Evolutionary conservation across 2,797 vertebrate species (phyloP), one percentile per base, ranked within the genome.

Genomic region (Cheirogaleus major): DNA sequence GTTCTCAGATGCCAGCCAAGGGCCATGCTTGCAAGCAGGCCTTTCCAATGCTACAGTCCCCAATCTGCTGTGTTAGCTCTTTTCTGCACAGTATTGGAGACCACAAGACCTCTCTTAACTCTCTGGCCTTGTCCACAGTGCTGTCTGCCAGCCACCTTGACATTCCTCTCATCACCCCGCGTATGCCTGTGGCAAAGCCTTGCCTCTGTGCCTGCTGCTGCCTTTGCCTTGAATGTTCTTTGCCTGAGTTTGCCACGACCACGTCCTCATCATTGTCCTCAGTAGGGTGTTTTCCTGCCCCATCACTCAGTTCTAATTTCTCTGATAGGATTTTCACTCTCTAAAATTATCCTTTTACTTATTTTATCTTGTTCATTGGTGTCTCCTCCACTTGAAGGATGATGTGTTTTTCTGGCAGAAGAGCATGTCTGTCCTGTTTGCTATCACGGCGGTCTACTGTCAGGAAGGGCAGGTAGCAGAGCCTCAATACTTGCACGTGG

Each of bases 161-260:
- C 2, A 4, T 76, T 30, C 35, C n/a, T 59, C 18, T 35, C 4
- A 5, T 48, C n/a, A 1, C 1, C 2, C 4, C 4, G 4, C 22
- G 0, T 1, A 25, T 32, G 27, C 20, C 14, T 35, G 1, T 4
- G 10, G 4, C 43, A 23, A 48, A 86, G n/a, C 25, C 27, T 48
- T 35, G 0, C 25, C 43, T 82, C 20, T 67, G 43, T 27, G 8
- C 82, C 61, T 18, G 4, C 20, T 45, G 9, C 57, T 18, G 32
- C 59, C 38, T 89, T 61, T 13, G 2, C 45, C 72, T 38, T 11
- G 0, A 25, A 41, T 3, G 7, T 8, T 14, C 32, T 38, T 52
- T 12, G 32, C 10, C 15, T 18, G 13, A 8, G 14, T 50, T 14
- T 32, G 17, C 12, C 1, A 2, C 17, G 81, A n/a, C 38, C 27